A percentile compares a stretch with the other conserved stretches of the same genome.
These are phyloP conservation scores for Prionace glauca DNA, from an alignment of 2,797 vertebrate species.

Conservation along the genomic window DNA sequence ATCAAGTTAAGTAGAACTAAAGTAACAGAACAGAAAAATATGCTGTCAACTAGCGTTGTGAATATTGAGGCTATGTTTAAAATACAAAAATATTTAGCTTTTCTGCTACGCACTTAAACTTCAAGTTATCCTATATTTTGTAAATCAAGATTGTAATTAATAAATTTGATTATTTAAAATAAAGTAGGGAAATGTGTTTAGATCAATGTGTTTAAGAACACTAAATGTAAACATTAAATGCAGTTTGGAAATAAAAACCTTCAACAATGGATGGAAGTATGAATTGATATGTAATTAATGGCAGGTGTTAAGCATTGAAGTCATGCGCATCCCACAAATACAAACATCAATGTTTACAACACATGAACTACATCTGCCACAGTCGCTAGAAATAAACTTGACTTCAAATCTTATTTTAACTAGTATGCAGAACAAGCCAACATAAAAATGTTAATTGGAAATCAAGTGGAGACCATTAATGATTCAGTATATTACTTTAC, in stretches of 20 bases:
- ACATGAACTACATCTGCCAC: not conserved
- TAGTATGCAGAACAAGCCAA: not conserved
- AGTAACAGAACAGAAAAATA: conserved; percentile 39
- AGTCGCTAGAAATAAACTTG: not conserved
- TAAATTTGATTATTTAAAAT: not conserved
- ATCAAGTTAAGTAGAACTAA: conserved; percentile 58
- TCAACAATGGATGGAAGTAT: not conserved
- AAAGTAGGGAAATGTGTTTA: not conserved
- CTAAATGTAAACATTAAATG: not conserved
- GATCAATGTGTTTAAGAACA: not conserved
- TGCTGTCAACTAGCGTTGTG: not conserved
- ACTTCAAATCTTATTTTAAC: not conserved
- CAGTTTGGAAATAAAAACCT: not conserved
- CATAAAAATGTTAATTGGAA: not conserved
- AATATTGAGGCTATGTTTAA: not conserved
- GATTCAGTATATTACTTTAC: no score
- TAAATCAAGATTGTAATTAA: not conserved
- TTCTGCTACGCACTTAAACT: no score
- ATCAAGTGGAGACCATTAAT: not conserved
- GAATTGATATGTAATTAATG: not conserved
- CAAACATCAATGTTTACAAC: not conserved
- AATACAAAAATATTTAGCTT: not conserved
- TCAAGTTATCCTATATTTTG: not conserved
- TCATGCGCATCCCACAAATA: not conserved
- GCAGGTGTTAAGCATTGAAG: not conserved